A percentile compares a stretch with the other conserved stretches of the same genome.
Conservation (phyloP, 2,888 invertebrate genomes). For the Rhagonycha fulva region DNA sequence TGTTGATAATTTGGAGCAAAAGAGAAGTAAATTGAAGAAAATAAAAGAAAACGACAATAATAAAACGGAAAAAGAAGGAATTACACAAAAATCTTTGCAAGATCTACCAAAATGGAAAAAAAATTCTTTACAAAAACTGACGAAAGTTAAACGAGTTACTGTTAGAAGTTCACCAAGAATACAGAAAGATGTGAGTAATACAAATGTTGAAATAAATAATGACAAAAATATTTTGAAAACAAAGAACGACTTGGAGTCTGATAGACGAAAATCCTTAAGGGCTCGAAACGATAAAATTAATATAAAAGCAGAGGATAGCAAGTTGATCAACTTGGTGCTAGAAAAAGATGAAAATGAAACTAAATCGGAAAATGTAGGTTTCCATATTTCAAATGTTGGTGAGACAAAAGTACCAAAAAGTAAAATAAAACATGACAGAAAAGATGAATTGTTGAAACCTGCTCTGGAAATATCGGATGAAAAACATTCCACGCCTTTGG, state of each 20-base stretch:
- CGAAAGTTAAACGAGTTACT: no score
- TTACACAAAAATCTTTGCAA: neutral
- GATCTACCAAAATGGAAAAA: neutral
- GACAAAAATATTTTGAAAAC: neutral
- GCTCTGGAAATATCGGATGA: neutral
- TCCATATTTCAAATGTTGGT: neutral
- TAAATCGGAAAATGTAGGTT: neutral
- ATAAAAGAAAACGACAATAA: neutral
- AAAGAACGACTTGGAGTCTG: neutral
- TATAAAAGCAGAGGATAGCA: neutral
- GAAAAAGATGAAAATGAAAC: neutral
- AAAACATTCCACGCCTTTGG: neutral
- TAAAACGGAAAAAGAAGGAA: neutral
- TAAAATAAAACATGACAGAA: neutral
- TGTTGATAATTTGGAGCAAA: neutral
- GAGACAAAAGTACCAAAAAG: neutral
- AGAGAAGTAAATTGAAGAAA: neutral
- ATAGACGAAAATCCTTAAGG: neutral
- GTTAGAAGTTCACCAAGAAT: neutral
- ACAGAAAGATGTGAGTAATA: neutral
- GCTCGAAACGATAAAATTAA: neutral
- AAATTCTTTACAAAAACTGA: neutral
- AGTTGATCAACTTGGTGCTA: neutral
- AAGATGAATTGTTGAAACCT: neutral
- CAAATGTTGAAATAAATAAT: neutral